phyloP scores from a whole-genome alignment of 2,888 invertebrate genomes.

The Bruchidius siliquastri region DNA sequence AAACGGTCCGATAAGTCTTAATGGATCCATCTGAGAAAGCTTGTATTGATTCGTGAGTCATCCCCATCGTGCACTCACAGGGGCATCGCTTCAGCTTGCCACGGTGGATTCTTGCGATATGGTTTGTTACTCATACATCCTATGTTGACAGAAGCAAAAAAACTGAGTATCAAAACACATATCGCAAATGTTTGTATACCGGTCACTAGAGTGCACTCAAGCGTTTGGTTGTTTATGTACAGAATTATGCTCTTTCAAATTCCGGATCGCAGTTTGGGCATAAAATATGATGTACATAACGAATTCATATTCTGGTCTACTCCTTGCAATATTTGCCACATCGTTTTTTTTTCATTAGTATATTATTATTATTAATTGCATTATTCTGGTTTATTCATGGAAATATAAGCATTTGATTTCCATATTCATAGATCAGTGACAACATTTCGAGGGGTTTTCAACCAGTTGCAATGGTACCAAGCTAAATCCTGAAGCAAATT shows the following conservation, averaged over 20 bases:
- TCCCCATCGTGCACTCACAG: not conserved
- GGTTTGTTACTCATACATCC: not conserved
- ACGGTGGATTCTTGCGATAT: not conserved
- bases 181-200: not conserved
- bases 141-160: not conserved
- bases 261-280: not conserved
- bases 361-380: too few relatives aligned
- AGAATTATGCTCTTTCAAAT: not conserved
- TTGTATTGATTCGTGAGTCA: not conserved
- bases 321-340: too few relatives aligned
- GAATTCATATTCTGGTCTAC: too few relatives aligned
- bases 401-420: too few relatives aligned
- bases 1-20: not conserved
- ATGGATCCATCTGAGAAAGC: not conserved
- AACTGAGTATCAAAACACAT: not conserved
- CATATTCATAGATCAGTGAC: too few relatives aligned
- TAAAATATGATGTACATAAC: not conserved
- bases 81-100: not conserved
- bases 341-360: too few relatives aligned
- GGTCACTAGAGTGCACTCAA: not conserved
- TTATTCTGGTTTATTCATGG: too few relatives aligned
- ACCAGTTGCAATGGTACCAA: too few relatives aligned
- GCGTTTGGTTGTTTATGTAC: not conserved
- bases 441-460: too few relatives aligned
- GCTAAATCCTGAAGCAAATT: too few relatives aligned